phyloP scores from a whole-genome alignment of 2,113 vertebrate genomes.

The Dunckerocampus dactyliophorus region DNA sequence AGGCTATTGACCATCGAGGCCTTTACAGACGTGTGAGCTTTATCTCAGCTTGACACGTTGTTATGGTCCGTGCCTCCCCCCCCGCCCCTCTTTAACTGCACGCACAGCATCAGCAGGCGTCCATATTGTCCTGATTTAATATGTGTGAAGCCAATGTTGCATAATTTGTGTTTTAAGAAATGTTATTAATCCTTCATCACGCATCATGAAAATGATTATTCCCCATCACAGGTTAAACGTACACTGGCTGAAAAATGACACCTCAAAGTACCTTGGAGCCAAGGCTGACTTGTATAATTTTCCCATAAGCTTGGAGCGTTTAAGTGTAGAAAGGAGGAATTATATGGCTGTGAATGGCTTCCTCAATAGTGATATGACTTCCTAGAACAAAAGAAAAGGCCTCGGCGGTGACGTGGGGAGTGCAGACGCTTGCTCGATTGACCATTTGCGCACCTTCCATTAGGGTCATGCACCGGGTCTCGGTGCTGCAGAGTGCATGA shows the following conservation, averaged over 20 bases:
- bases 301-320: slow-evolving; percentile 70
- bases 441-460: slow-evolving; percentile 78
- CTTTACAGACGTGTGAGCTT: slow-evolving; percentile 33
- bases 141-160: slow-evolving; percentile 50
- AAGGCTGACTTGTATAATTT: slow-evolving; percentile 75
- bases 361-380: slow-evolving; percentile 74
- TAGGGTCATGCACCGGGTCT: slow-evolving; percentile 80
- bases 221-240: slow-evolving; percentile 56
- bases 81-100: slow-evolving; percentile 36
- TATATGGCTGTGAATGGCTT: slow-evolving; percentile 71
- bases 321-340: slow-evolving; percentile 73
- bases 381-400: slow-evolving; percentile 71
- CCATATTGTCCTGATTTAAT: slow-evolving; percentile 59
- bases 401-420: slow-evolving; percentile 56
- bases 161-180: slow-evolving; percentile 63
- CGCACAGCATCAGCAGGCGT: slow-evolving; percentile 24
- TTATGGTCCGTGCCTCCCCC: slow-evolving; percentile 32
- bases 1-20: slow-evolving; percentile 60
- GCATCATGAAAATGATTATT: slow-evolving; percentile 43
- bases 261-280: slow-evolving; percentile 68
- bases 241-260: slow-evolving; percentile 69
- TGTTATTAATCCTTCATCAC: slow-evolving; percentile 57
- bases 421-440: slow-evolving; percentile 77
- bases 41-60: slow-evolving; percentile 43
- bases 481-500: slow-evolving; percentile 76